A percentile compares a stretch with the other conserved stretches of the same genome.
These are phyloP conservation scores for Aix galericulata DNA, from an alignment of 2,113 vertebrate genomes.

Conservation along the genomic window DNA sequence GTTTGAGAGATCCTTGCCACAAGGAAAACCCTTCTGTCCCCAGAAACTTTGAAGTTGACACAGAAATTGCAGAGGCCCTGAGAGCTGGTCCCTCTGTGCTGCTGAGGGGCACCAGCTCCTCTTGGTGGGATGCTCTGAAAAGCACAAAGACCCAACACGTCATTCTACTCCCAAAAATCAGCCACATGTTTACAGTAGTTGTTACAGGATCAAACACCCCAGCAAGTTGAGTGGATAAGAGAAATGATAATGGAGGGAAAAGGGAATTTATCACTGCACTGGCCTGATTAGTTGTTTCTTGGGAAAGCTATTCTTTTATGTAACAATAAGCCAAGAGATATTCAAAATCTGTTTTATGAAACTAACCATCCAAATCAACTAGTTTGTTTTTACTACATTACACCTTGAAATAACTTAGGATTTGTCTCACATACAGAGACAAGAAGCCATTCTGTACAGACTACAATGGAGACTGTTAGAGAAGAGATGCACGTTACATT, in stretches of 20 bases:
- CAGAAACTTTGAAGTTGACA: not conserved
- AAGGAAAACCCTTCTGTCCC: not conserved
- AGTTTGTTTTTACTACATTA: not conserved
- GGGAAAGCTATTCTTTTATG: not conserved
- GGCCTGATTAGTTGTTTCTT: not conserved
- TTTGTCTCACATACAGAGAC: not conserved
- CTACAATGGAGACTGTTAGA: not conserved
- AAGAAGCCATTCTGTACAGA: not conserved
- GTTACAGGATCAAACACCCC: not conserved
- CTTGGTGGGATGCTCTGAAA: not conserved
- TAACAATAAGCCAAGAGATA: not conserved
- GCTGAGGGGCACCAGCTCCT: not conserved
- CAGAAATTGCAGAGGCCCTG: not conserved
- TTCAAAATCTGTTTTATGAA: not conserved
- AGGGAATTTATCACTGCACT: not conserved
- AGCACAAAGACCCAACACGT: not conserved
- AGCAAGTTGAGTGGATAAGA: not conserved
- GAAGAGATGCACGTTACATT: not conserved
- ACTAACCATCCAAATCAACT: not conserved
- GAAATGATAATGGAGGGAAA: not conserved
- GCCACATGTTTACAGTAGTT: not conserved
- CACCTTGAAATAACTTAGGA: not conserved
- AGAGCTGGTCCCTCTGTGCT: not conserved
- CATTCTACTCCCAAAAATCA: not conserved
- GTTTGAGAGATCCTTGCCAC: not conserved